phyloP scores from a whole-genome alignment of 2,888 invertebrate genomes.

The Chaetogeoica ovagalla region DNA sequence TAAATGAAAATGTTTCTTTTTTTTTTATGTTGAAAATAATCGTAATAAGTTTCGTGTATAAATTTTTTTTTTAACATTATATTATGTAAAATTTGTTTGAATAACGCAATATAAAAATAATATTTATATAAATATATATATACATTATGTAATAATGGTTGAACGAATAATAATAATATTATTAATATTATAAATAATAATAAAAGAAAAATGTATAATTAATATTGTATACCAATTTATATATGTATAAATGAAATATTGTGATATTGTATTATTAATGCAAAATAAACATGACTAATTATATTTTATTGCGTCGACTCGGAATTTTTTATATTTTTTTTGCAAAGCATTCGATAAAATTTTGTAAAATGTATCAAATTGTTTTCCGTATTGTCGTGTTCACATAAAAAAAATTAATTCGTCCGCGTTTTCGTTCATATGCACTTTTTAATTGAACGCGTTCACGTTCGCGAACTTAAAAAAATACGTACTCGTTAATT shows the following conservation, averaged over 20 bases:
- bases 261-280: conserved; percentile 46
- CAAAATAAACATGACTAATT: conserved; percentile 25
- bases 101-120: conserved; percentile 3
- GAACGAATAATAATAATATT: background rate
- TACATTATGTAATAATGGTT: conserved; percentile 16
- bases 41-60: conserved; percentile 31
- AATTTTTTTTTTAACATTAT: background rate
- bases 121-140: background rate
- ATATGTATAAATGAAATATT: conserved; percentile 43
- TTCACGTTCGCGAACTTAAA: too few species aligned
- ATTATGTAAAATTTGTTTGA: conserved; percentile 25
- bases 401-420: too few species aligned
- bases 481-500: too few species aligned
- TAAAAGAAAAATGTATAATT: conserved; percentile 25
- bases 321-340: too few species aligned
- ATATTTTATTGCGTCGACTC: conserved; percentile 34
- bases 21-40: conserved; percentile 22
- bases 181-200: background rate
- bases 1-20: conserved; percentile 1
- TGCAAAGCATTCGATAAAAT: too few species aligned
- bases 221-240: conserved; percentile 43
- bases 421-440: too few species aligned
- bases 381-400: too few species aligned
- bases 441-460: too few species aligned
- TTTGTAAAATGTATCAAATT: too few species aligned